Conservation (phyloP, 2,888 invertebrate genomes). For the Megalurothrips usitatus region DNA sequence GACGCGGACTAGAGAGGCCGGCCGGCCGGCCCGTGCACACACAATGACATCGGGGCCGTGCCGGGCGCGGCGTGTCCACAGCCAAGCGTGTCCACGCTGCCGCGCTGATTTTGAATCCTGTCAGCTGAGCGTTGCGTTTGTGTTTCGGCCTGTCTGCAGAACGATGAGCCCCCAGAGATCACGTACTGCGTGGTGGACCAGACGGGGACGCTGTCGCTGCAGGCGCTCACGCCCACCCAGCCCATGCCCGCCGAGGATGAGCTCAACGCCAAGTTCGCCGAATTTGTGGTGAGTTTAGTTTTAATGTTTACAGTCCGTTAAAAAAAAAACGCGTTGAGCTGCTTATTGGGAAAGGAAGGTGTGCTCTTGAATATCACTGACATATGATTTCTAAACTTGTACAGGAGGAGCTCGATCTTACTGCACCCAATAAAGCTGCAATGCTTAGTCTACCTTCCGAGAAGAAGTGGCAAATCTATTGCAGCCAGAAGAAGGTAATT, state of each 20-base stretch:
- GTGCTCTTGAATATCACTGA: neutral
- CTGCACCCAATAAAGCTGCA: constrained; percentile 88
- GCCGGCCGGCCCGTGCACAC: too few relatives aligned
- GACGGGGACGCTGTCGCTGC: constrained; percentile 76
- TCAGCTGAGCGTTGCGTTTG: too few relatives aligned
- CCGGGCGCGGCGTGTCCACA: neutral
- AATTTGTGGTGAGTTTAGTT: constrained; percentile 72
- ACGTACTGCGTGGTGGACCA: constrained; percentile 91
- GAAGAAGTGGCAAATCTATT: constrained; percentile 98
- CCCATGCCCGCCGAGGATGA: constrained; percentile 93
- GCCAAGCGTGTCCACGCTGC: neutral
- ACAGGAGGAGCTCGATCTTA: constrained; percentile 87
- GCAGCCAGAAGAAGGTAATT: constrained; percentile 64
- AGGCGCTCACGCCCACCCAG: constrained; percentile 85
- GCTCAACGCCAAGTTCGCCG: constrained; percentile 88
- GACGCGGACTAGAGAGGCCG: too few relatives aligned
- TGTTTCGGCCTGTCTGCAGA: constrained; percentile 54
- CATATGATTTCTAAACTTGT: constrained; percentile 36
- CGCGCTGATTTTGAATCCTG: too few relatives aligned
- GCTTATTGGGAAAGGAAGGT: neutral
- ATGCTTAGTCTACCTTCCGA: constrained; percentile 89
- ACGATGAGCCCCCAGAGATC: constrained; percentile 94
- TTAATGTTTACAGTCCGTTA: neutral
- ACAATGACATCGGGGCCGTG: too few relatives aligned
- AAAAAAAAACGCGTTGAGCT: neutral